phyloP scores from a whole-genome alignment of 2,113 vertebrate genomes.

The Corythornis vintsioides region DNA sequence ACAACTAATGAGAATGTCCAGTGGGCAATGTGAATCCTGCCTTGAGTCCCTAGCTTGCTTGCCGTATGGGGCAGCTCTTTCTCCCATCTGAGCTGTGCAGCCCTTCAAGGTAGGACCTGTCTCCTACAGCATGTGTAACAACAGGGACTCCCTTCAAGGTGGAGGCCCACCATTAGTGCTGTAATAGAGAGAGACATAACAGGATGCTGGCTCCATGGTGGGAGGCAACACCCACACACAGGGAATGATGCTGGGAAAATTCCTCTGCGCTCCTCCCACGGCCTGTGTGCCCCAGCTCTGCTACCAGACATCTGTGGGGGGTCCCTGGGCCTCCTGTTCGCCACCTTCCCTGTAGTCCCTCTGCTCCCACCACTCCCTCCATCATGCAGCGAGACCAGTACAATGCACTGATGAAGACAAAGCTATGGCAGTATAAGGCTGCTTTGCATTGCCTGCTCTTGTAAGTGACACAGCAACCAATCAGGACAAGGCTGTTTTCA shows the following conservation, averaged over 20 bases:
- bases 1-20: background rate
- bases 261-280: constrained; percentile 11
- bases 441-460: background rate
- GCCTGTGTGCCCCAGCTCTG: constrained; percentile 15
- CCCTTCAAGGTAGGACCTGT: background rate
- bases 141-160: background rate
- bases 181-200: background rate
- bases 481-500: background rate
- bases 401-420: accelerated
- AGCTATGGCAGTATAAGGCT: accelerated
- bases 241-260: constrained; percentile 37
- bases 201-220: background rate
- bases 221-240: constrained; percentile 39
- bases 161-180: background rate
- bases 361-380: background rate
- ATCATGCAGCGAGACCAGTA: accelerated
- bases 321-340: background rate
- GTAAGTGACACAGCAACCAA: background rate
- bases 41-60: background rate
- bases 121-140: background rate
- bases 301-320: background rate
- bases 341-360: background rate
- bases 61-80: background rate
- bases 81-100: background rate
- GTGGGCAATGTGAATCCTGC: accelerated